Conservation (phyloP, 2,888 invertebrate genomes). For the Acanthococcus lagerstroemiae region DNA sequence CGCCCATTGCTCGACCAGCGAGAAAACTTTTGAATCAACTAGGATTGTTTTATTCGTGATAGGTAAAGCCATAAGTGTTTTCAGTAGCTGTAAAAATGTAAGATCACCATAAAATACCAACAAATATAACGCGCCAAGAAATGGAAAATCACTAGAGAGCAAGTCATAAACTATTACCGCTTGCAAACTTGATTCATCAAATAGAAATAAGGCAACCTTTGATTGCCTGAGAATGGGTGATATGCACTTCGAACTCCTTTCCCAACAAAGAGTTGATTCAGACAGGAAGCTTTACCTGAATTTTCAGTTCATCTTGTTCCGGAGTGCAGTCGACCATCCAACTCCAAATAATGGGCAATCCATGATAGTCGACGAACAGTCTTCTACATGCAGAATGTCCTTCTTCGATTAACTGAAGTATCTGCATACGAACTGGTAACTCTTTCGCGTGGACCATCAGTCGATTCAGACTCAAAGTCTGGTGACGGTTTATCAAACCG, state of each 20-base stretch:
- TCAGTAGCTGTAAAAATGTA: slow-evolving; percentile 51
- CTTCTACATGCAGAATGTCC: slow-evolving; percentile 73
- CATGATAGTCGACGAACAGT: slow-evolving; percentile 87
- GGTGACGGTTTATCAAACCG: slow-evolving; percentile 21
- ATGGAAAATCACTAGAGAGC: too few species aligned
- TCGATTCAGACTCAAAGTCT: slow-evolving; percentile 73
- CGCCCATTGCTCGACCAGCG: slow-evolving; percentile 67
- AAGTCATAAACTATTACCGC: too few species aligned
- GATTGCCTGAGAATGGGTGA: too few species aligned
- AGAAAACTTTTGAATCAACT: slow-evolving; percentile 80
- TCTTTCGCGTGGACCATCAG: slow-evolving; percentile 88
- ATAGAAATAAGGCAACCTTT: too few species aligned
- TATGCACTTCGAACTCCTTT: too few species aligned
- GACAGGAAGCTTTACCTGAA: not conserved
- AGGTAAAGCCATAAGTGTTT: slow-evolving; percentile 72
- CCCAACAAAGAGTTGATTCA: not conserved
- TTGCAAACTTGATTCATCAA: too few species aligned
- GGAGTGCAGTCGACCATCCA: slow-evolving; percentile 55
- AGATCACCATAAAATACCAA: not conserved
- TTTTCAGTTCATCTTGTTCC: slow-evolving; percentile 16
- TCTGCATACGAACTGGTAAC: slow-evolving; percentile 56
- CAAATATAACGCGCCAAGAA: not conserved
- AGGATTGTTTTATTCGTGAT: slow-evolving; percentile 88
- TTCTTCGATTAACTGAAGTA: slow-evolving; percentile 66
- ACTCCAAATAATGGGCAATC: slow-evolving; percentile 76